phyloP scores from a whole-genome alignment of 2,888 invertebrate genomes.

The Malthinus flaveolus region DNA sequence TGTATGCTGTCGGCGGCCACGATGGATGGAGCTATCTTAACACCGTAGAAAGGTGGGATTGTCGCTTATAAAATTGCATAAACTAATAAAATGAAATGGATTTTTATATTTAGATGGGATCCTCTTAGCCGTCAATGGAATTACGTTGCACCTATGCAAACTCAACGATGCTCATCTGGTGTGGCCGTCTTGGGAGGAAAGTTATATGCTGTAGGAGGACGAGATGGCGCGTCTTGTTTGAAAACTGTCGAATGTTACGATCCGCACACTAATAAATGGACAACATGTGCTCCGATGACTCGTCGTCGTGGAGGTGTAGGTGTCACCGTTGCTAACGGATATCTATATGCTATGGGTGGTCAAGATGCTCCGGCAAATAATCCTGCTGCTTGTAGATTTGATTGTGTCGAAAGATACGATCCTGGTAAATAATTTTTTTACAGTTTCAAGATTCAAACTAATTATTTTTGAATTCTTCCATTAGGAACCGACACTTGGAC shows the following conservation, averaged over 20 bases:
- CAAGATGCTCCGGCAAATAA: constrained; percentile 92
- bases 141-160: constrained; percentile 87
- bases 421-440: constrained; percentile 50
- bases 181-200: constrained; percentile 84
- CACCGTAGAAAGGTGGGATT: constrained; percentile 76
- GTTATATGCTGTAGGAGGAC: constrained; percentile 89
- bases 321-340: constrained; percentile 84
- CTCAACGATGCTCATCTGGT: constrained; percentile 87
- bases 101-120: constrained; percentile 82
- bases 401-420: constrained; percentile 87
- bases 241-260: constrained; percentile 83
- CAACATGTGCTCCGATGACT: constrained; percentile 84
- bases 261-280: constrained; percentile 80
- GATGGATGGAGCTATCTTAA: constrained; percentile 95
- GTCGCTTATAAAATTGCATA: no score
- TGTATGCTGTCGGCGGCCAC: constrained; percentile 95
- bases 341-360: constrained; percentile 89
- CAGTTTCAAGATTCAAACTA: neutral
- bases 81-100: no score
- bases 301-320: constrained; percentile 87
- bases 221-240: constrained; percentile 89
- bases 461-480: constrained; percentile 53
- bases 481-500: constrained; percentile 84
- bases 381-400: constrained; percentile 79
- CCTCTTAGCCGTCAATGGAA: constrained; percentile 87